Evolutionary conservation across 2,797 vertebrate species (phyloP).

Genomic region (Fundulus diaphanus): DNA sequence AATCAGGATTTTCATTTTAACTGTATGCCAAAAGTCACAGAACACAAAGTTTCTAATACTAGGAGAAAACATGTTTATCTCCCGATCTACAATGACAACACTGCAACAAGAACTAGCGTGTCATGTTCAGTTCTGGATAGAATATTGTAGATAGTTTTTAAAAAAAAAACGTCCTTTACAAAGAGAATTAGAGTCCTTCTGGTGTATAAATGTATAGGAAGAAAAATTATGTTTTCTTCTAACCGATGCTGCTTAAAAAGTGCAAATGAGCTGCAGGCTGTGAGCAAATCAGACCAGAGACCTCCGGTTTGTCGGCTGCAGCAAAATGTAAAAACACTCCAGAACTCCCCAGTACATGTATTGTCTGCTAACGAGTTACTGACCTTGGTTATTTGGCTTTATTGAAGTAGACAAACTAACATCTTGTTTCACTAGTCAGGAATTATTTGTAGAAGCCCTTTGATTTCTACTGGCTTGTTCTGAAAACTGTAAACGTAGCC

Average conservation of each 20-base stretch:
- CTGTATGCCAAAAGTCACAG: background rate
- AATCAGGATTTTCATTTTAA: background rate
- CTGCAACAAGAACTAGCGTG: too few species aligned
- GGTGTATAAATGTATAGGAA: too few species aligned
- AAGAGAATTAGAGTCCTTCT: background rate
- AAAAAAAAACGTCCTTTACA: background rate
- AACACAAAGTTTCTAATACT: too few species aligned
- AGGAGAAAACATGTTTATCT: too few species aligned
- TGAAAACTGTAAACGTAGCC: background rate
- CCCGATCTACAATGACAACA: too few species aligned
- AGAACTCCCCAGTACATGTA: background rate
- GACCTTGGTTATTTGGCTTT: background rate
- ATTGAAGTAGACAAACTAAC: background rate
- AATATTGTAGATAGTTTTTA: too few species aligned
- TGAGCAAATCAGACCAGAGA: background rate
- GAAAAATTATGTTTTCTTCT: background rate
- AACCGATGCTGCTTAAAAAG: background rate
- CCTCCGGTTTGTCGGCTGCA: background rate
- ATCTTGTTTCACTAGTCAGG: background rate
- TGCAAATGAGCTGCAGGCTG: background rate
- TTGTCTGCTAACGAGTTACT: too few species aligned
- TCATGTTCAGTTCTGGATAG: too few species aligned
- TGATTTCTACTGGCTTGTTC: background rate
- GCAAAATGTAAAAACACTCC: background rate
- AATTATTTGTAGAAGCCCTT: background rate